Evolutionary conservation across 2,797 vertebrate genomes (phyloP), one percentile per base, ranked within the genome.

Genomic region (Crocidura indochinensis): DNA sequence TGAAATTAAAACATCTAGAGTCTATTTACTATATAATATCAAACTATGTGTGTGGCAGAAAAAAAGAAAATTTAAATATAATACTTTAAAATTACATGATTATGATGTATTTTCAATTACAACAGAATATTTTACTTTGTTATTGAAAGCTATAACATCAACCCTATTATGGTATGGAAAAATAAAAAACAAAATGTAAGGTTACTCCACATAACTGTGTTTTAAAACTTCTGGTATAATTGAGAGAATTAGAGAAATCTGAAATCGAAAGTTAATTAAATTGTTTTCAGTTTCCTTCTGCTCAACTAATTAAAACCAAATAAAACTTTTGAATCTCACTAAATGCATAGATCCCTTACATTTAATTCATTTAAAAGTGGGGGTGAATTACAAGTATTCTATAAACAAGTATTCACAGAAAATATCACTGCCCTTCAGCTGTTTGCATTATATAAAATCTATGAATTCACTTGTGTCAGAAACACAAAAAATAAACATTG

Each of bases 211-310:
- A 47, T 62, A 49, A 65, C 19, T 82, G 2, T 87, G 10, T 69
- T 94, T 78, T n/a, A 84, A 79, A 91, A 68, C 2, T 79, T 12
- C 80, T 81, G 1, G 14, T 87, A 68, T 64, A 22, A 49, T 10
- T 29, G 8, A 91, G 27, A 9, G 12, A 93, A 76, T 62, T 82
- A 47, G 5, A 47, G 5, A 87, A 92, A 78, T 72, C 31, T 69
- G 27, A 91, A 91, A 53, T 84, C 10, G 8, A 85, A 75, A 90
- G 6, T 27, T 76, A 87, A 85, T 62, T 87, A 64, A 91, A 68
- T 26, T 75, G 26, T 56, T 87, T 78, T 87, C n/a, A 94, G 27
- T 1, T 73, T 74, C 12, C 5, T 76, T 26, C n/a, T 88, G 49
- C 26, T 6, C n/a, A 7, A 27, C 73, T 69, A 92, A 91, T 72